Percentiles rank a stretch among this genome's conserved stretches.
Conservation (phyloP, 1,140 invertebrate genomes). For the Metaphire vulgaris region DNA sequence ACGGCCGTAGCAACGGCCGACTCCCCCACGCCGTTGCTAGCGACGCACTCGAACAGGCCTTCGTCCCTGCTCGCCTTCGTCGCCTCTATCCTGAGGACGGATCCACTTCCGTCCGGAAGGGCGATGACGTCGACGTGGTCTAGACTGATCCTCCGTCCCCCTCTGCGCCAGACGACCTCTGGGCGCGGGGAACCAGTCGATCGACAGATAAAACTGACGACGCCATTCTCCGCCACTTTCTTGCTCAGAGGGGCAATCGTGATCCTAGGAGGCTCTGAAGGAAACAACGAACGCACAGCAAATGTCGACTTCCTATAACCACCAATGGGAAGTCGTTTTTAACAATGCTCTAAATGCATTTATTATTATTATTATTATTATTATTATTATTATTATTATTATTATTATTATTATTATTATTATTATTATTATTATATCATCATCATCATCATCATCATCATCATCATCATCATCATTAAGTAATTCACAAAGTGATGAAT, state of each 20-base stretch:
- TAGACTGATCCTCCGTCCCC: slow-evolving; percentile 64
- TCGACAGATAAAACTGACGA: slow-evolving; percentile 89
- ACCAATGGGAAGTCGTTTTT: too few species aligned
- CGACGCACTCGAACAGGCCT: slow-evolving; percentile 51
- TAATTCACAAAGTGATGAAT: too few species aligned
- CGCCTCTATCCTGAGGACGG: slow-evolving; percentile 84
- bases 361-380: too few species aligned
- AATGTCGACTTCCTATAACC: too few species aligned
- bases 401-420: too few species aligned
- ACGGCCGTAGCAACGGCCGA: slow-evolving; percentile 79
- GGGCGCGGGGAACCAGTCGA: slow-evolving; percentile 82
- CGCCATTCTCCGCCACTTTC: slow-evolving; percentile 73
- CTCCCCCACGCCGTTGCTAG: slow-evolving; percentile 55
- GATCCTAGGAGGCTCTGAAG: too few species aligned
- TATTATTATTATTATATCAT: too few species aligned
- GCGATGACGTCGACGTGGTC: not conserved
- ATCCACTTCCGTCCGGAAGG: slow-evolving; percentile 55
- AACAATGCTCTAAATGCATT: too few species aligned
- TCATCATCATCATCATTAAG: too few species aligned
- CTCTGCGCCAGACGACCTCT: slow-evolving; percentile 82
- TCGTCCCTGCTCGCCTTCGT: slow-evolving; percentile 76
- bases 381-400: too few species aligned
- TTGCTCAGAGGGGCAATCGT: slow-evolving; percentile 40
- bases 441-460: too few species aligned
- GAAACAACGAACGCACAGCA: too few species aligned